A percentile compares a stretch with the other conserved stretches of the same genome.
Conservation (phyloP, 2,113 vertebrate species). For the Periophthalmodon schlosseri region DNA sequence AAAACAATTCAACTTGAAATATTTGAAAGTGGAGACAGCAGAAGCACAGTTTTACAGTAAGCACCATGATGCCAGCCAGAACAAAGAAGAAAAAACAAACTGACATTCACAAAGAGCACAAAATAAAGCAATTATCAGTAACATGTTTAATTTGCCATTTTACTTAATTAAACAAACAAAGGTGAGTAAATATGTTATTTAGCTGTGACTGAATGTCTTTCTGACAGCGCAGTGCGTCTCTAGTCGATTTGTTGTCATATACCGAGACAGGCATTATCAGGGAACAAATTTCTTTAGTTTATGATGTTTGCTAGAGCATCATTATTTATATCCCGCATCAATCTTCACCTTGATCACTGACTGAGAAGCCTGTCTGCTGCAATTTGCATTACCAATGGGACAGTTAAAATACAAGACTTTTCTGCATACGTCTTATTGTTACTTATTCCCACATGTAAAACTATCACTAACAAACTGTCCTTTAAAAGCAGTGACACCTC, state of each 20-base stretch:
- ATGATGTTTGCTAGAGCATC: conserved; percentile 24
- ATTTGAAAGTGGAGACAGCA: not conserved
- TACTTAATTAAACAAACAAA: not conserved
- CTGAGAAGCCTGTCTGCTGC: conserved; percentile 29
- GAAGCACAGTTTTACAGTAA: not conserved
- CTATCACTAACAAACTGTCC: conserved; percentile 37
- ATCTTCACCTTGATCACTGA: conserved; percentile 44
- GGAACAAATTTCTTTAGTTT: conserved; percentile 20
- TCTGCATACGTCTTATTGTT: conserved; percentile 19
- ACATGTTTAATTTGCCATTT: not conserved
- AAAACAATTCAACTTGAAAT: not conserved
- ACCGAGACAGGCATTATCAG: conserved; percentile 11
- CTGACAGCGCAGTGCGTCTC: not conserved
- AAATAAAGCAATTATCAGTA: not conserved
- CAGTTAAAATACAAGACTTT: conserved; percentile 33
- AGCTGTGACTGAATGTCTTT: not conserved
- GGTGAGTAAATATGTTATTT: not conserved
- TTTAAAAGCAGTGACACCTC: conserved; percentile 83
- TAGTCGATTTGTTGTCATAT: conserved; percentile 13
- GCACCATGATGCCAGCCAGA: not conserved
- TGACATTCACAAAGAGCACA: not conserved
- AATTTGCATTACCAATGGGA: conserved; percentile 50
- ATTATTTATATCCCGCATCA: conserved; percentile 45
- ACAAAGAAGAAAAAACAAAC: not conserved
- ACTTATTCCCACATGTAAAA: conserved; percentile 37